phyloP scores from a whole-genome alignment of 2,113 vertebrate genomes.

The Ciconia stormi region DNA sequence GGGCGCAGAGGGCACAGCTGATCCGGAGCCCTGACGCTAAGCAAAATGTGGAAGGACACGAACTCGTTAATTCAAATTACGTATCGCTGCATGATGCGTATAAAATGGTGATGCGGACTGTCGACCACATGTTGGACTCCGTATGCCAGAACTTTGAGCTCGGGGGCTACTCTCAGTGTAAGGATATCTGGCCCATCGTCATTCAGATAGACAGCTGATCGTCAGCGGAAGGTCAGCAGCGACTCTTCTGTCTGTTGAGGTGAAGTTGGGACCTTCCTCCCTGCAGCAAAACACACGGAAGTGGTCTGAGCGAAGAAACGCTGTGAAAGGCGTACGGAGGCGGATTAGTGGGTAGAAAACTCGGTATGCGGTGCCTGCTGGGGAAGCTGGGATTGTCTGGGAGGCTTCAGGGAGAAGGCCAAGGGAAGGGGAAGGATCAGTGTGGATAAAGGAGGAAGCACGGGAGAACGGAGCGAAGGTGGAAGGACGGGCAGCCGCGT shows the following conservation, averaged over 20 bases:
- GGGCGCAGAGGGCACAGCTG: rapidly evolving
- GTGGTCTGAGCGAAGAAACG: background rate
- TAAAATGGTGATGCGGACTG: rapidly evolving
- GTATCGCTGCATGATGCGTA: rapidly evolving
- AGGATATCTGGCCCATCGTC: background rate
- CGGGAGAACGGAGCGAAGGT: rapidly evolving
- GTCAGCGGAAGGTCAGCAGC: rapidly evolving
- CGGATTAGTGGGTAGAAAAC: background rate
- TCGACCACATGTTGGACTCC: background rate
- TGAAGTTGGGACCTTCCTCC: background rate
- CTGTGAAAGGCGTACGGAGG: rapidly evolving
- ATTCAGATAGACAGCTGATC: background rate
- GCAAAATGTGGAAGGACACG: rapidly evolving
- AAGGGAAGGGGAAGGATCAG: background rate
- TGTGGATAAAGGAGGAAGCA: background rate
- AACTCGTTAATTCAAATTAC: rapidly evolving
- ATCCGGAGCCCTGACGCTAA: rapidly evolving
- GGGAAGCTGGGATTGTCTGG: background rate
- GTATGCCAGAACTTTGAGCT: background rate
- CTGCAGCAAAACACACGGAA: no score
- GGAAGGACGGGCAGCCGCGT: background rate
- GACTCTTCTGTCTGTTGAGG: rapidly evolving
- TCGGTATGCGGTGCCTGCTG: rapidly evolving
- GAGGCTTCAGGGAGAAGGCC: background rate
- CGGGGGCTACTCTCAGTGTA: rapidly evolving